Base-by-base conservation (phyloP, 92 coral and sea anemone species). In the Porites divaricata region DNA sequence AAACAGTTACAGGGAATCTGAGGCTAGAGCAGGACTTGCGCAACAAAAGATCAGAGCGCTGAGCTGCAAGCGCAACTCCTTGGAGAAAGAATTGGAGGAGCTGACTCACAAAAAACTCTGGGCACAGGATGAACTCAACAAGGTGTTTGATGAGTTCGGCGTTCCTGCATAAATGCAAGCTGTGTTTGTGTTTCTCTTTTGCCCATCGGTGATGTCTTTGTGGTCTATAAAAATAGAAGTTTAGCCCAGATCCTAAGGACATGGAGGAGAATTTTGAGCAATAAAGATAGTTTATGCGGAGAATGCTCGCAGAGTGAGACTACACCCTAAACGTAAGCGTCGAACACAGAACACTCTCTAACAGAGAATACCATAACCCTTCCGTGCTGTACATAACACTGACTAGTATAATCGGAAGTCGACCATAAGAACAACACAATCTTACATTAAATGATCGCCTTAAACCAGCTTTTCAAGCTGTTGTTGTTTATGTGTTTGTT, bases 101-200 rank as follows among this genome's bases (percentile, higher is more conserved):
- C 71, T 91, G 17, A 84, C 76, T 1, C 63, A 67, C 8, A 79
- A 80, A 21, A 81, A 86, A 50, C 14, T 54, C 8, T 77, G 89
- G 87, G 88, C 90, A 2, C 87, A 94, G 22, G 88, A 74, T 5
- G 98, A 85, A 71, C 85, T 94, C 72, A 73, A 74, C 50, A 78
- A 71, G 61, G 65, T 86, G 41, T 75, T 58, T 24, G 74, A 89
- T 62, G 86, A 82, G 71, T 72, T 82, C 59, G 23, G 70, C 49
- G 77, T 21, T 10, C 19, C 26, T 16, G 5, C 20, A 22, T 72
- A 53, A 72, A 9, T 49, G 13, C 20, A 16, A 21, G 61, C 26
- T 1, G 62, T 52, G n/a, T 35, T 2, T 52, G 23, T 25, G 74
- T 66, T 23, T 11, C 56, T 4, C 63, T 21, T 41, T 28, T 12